Evolutionary conservation across 2,888 invertebrate species (phyloP).

Genomic region (Nomada goodeniana): DNA sequence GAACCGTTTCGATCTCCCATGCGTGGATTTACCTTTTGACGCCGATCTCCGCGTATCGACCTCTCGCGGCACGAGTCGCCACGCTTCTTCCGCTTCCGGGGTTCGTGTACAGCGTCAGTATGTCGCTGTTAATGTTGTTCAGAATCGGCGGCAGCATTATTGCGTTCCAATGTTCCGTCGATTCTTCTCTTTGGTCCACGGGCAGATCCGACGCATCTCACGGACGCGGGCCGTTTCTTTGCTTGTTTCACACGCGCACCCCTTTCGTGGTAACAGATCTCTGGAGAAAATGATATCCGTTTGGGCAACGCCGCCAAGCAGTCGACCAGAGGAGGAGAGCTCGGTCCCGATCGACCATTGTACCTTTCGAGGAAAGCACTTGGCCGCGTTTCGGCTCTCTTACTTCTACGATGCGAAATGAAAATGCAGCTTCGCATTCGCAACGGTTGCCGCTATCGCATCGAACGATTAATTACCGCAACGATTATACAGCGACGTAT

Average conservation of each 20-base stretch:
- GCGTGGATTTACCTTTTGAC: slow-evolving; percentile 79
- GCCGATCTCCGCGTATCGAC: slow-evolving; percentile 83
- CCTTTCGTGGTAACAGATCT: not conserved
- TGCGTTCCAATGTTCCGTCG: slow-evolving; percentile 51
- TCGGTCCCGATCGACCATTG: not conserved
- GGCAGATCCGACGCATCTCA: slow-evolving; percentile 52
- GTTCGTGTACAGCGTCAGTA: slow-evolving; percentile 81
- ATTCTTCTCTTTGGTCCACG: slow-evolving; percentile 9
- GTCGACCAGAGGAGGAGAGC: not conserved
- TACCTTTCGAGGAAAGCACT: slow-evolving; percentile 9
- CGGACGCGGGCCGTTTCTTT: slow-evolving; percentile 1
- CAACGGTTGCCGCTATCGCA: too few relatives aligned
- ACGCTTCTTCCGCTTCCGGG: slow-evolving; percentile 75
- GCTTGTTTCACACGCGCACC: not conserved
- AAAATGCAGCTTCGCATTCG: too few relatives aligned
- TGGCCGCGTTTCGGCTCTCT: not conserved
- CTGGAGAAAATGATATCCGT: slow-evolving; percentile 6
- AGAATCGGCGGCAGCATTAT: slow-evolving; percentile 82
- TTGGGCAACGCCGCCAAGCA: not conserved
- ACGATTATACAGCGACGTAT: not conserved
- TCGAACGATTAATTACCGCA: not conserved
- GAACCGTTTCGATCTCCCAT: slow-evolving; percentile 13
- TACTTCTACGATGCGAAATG: too few relatives aligned
- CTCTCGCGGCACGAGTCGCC: slow-evolving; percentile 75
- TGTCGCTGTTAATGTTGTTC: slow-evolving; percentile 82